Evolutionary conservation across 2,888 invertebrate species (phyloP), one percentile per base, ranked within the genome.

Genomic region (Ceramica pisi): DNA sequence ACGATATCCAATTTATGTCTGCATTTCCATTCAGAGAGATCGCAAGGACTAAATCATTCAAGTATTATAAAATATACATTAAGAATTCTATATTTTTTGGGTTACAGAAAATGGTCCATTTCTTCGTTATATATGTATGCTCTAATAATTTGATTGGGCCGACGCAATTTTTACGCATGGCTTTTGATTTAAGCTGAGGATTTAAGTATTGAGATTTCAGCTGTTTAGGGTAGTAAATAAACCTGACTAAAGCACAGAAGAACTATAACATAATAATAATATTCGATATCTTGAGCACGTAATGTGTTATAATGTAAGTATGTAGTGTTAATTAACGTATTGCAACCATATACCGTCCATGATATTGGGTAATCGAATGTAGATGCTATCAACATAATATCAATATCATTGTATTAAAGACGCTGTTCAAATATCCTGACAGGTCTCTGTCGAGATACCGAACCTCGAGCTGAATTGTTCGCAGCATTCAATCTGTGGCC

Each of bases 401-500:
- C 19, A 16, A 10, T 10, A 68, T 62, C 21, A 50, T 26, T 53
- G 61, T 67, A 65, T 65, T 53, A 46, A n/a, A 50, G 46, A 10
- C 2, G 31, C 8, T 23, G 51, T 51, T 55, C 26, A 67, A n/a
- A 44, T 55, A 57, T 55, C n/a, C 31, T 23, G 46, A 44, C 53
- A 19, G 50, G 65, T 55, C 51, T 59, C 53, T 41, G 26, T 23
- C 60, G 67, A 73, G 63, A 69, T 74, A 75, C 26, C 64, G 61
- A 66, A 35, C 57, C 67, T 68, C n/a, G 41, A 68, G 65, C 66
- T 71, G 67, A 81, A 85, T 86, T 79, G 78, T 80, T 82, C 60
- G 63, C 77, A 83, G 80, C 61, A 80, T 82, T 86, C 78, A 84
- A 87, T 87, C 80, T n/a, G n/a, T n/a, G n/a, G n/a, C n/a, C n/a